Conservation (phyloP, 1,140 invertebrate species). For the Reticulitermes speratus region DNA sequence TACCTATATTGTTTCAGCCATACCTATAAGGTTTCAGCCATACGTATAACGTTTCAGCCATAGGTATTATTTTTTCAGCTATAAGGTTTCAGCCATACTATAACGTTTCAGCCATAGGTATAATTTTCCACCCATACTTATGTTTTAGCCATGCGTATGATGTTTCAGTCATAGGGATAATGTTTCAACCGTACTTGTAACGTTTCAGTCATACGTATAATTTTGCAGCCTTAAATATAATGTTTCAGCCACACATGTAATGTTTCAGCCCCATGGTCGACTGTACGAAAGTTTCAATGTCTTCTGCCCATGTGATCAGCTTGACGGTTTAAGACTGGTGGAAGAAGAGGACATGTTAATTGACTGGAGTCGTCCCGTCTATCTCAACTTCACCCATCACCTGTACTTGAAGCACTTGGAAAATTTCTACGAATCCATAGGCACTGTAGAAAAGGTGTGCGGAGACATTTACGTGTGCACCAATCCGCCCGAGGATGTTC, state of each 20-base stretch:
- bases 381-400: constrained; percentile 78
- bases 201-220: no score
- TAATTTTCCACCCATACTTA: no score
- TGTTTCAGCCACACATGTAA: neutral
- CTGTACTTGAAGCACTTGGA: constrained; percentile 71
- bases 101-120: no score
- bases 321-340: constrained; percentile 67
- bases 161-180: no score
- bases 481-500: constrained; percentile 54
- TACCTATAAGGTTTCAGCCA: no score
- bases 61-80: no score
- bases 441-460: constrained; percentile 68
- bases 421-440: constrained; percentile 58
- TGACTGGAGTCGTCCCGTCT: constrained; percentile 73
- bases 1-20: no score
- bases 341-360: constrained; percentile 71
- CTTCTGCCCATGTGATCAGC: constrained; percentile 72
- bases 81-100: no score
- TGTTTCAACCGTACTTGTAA: no score
- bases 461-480: constrained; percentile 75
- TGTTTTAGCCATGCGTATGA: no score
- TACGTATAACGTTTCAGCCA: no score
- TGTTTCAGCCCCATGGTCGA: constrained; percentile 68
- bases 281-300: constrained; percentile 78
- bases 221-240: no score